Base-by-base conservation (phyloP, 2,113 vertebrate species). In the Dunckerocampus dactyliophorus region DNA sequence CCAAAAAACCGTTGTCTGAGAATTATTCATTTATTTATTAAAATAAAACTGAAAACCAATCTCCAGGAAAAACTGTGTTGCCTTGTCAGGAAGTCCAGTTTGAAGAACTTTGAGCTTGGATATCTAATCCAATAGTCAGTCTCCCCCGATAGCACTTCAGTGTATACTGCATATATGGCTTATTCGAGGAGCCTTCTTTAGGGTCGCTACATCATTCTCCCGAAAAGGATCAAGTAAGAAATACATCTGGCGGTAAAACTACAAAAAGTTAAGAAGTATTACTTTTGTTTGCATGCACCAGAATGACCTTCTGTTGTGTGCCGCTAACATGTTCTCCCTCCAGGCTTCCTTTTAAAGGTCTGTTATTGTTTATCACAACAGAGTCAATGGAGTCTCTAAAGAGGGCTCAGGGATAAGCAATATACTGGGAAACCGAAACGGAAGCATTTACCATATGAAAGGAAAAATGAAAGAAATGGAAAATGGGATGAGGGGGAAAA, bases 391-490 rank as follows among this genome's bases (percentile, higher is more conserved):
- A 81, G 48, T 82, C 81, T 73, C 87, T 62, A 12, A 20, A 50
- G 84, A 82, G 74, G 62, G 62, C 70, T 68, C 61, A 10, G 68
- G 22, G 82, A 87, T 78, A 84, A 83, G 77, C 72, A 76, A 82
- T 81, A 83, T 61, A 76, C 66, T 64, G 67, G 0, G 59, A 58
- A 75, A 64, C 55, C 73, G 80, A 79, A 83, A 78, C 34, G 65
- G 65, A 81, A 52, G 79, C 49, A 76, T 82, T 88, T 85, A 85
- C 75, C 83, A 83, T 85, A 76, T 82, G 80, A 88, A 85, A 85
- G 84, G 78, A 78, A 62, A 37, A 43, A 22, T 47, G 45, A 56
- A 77, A 57, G 42, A 46, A 47, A 59, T 47, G 19, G 16, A 59
- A 57, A 47, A 24, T 14, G 9, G 42, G 8, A 58, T 42, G 37